Evolutionary conservation across 2,113 vertebrate species (phyloP).

Genomic region (Pyxicephalus adspersus): DNA sequence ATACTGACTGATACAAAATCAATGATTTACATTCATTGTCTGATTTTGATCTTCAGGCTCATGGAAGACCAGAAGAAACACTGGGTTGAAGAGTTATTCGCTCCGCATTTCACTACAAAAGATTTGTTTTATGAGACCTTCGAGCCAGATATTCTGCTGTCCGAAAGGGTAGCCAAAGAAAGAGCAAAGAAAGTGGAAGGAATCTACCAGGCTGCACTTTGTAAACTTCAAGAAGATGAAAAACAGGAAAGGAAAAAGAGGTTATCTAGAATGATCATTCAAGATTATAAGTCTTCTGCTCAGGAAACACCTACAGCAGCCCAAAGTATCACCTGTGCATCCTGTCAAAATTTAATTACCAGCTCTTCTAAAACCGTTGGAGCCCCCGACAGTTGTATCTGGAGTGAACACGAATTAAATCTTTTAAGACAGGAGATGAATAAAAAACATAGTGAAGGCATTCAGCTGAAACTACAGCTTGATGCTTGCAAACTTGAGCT

Average conservation of each 20-base stretch:
- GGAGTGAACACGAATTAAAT: constrained; percentile 62
- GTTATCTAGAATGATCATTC: constrained; percentile 56
- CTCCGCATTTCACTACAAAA: constrained; percentile 60
- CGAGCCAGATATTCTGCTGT: constrained; percentile 53
- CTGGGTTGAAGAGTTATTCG: constrained; percentile 64
- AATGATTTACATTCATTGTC: too few species aligned
- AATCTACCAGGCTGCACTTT: constrained; percentile 54
- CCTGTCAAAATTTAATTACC: constrained; percentile 48
- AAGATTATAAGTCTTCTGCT: constrained; percentile 49
- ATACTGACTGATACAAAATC: too few species aligned
- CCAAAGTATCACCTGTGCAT: constrained; percentile 59
- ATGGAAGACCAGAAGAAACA: constrained; percentile 58
- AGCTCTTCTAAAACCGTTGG: constrained; percentile 47
- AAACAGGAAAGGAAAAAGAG: constrained; percentile 54
- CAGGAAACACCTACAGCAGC: constrained; percentile 50
- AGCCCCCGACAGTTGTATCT: constrained; percentile 60
- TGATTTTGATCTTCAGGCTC: too few species aligned
- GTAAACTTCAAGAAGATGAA: constrained; percentile 61
- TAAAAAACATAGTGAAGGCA: constrained; percentile 56
- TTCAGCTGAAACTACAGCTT: constrained; percentile 60
- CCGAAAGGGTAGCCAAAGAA: constrained; percentile 58
- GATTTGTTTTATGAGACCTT: constrained; percentile 57
- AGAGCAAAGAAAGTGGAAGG: constrained; percentile 56
- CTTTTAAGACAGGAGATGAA: constrained; percentile 39
- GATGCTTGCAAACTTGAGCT: constrained; percentile 61